Evolutionary conservation across 2,888 invertebrate species (phyloP).

Genomic region (Automeris io): DNA sequence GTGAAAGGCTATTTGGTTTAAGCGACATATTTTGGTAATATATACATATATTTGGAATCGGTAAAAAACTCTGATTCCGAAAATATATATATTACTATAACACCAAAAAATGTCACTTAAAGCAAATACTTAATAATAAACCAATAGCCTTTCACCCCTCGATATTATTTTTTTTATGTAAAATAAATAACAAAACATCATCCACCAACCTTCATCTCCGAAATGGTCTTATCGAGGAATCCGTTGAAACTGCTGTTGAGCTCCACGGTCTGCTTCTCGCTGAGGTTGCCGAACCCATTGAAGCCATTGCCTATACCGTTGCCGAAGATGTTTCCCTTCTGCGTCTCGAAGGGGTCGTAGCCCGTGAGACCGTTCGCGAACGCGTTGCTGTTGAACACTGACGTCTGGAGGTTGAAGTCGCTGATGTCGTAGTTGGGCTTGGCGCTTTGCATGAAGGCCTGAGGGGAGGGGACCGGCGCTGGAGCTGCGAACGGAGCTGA

Average conservation of each 20-base stretch:
- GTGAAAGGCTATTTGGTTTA: no score
- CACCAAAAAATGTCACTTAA: no score
- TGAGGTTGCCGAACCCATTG: slow-evolving; percentile 66
- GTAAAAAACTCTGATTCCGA: no score
- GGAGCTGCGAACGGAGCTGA: slow-evolving; percentile 83
- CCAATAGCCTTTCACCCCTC: no score
- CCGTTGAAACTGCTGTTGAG: slow-evolving; percentile 83
- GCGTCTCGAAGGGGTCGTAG: slow-evolving; percentile 91
- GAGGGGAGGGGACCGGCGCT: slow-evolving; percentile 20
- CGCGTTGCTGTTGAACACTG: slow-evolving; percentile 56
- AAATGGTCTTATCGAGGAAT: slow-evolving; percentile 86
- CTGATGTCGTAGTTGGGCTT: slow-evolving; percentile 68
- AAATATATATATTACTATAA: no score
- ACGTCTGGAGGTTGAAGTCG: slow-evolving; percentile 64
- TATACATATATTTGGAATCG: no score
- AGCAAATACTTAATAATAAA: no score
- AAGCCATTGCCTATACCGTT: slow-evolving; percentile 57
- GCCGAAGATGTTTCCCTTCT: slow-evolving; percentile 74
- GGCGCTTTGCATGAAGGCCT: slow-evolving; percentile 29
- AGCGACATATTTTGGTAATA: no score
- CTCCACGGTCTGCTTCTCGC: slow-evolving; percentile 66
- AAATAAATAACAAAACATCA: slow-evolving; percentile 9
- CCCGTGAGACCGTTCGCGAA: slow-evolving; percentile 64
- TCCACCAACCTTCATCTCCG: slow-evolving; percentile 88
- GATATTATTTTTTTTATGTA: neutral